A percentile compares a stretch with the other conserved stretches of the same genome.
Evolutionary conservation across 2,888 invertebrate species (phyloP).

Genomic region (Cenopis cana): DNA sequence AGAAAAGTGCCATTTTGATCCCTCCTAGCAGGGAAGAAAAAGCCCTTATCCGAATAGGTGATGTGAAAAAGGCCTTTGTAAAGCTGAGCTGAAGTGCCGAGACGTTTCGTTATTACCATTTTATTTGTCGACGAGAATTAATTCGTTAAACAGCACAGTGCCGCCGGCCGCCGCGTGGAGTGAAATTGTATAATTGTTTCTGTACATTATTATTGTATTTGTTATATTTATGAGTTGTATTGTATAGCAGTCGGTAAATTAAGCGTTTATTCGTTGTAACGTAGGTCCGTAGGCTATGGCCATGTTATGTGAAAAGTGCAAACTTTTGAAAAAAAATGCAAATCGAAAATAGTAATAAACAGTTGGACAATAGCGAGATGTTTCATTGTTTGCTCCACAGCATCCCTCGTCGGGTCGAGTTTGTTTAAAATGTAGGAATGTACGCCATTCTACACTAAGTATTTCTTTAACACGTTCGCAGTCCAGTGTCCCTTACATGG

Average conservation of each 20-base stretch:
- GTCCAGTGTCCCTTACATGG: too few species aligned
- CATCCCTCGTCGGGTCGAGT: background rate
- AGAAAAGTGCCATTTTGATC: too few species aligned
- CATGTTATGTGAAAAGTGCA: constrained; percentile 55
- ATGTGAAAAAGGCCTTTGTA: background rate
- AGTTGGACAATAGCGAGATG: constrained; percentile 73
- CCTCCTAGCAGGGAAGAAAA: too few species aligned
- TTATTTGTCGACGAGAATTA: background rate
- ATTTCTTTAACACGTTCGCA: too few species aligned
- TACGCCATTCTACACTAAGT: too few species aligned
- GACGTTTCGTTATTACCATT: background rate
- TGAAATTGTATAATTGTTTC: constrained; percentile 67
- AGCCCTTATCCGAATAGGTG: too few species aligned
- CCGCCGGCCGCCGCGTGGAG: constrained; percentile 19
- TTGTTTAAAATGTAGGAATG: too few species aligned
- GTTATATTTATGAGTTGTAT: constrained; percentile 78
- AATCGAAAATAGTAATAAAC: constrained; percentile 70
- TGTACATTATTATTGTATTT: constrained; percentile 75
- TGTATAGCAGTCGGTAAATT: constrained; percentile 61
- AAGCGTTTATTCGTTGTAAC: constrained; percentile 61
- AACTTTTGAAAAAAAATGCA: constrained; percentile 58
- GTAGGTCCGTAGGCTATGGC: constrained; percentile 44
- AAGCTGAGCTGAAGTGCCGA: constrained; percentile 6
- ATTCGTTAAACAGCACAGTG: background rate
- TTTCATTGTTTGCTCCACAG: constrained; percentile 54